phyloP scores from a whole-genome alignment of 1,140 invertebrate species.

The Drosophila sulfurigaster region DNA sequence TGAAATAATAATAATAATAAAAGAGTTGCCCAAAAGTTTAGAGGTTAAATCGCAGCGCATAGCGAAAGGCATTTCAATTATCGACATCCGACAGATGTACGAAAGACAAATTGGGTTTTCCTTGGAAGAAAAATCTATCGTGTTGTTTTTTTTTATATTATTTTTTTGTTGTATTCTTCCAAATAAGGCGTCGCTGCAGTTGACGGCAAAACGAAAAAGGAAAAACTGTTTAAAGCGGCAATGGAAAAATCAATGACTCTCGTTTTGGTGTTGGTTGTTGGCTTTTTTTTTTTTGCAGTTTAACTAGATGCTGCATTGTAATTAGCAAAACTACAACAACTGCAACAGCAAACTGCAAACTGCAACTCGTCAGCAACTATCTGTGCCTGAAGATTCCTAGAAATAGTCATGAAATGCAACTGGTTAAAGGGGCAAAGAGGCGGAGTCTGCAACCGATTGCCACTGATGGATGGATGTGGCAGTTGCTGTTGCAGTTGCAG shows the following conservation, averaged over 20 bases:
- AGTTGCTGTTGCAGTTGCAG: neutral
- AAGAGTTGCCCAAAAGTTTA: slow-evolving; percentile 13
- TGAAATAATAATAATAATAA: neutral
- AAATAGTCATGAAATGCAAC: slow-evolving; percentile 56
- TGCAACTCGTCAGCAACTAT: slow-evolving; percentile 8
- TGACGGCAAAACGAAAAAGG: slow-evolving; percentile 33
- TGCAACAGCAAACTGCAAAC: slow-evolving; percentile 7
- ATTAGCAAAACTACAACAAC: slow-evolving; percentile 47
- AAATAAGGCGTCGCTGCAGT: slow-evolving; percentile 33
- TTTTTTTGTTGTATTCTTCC: neutral
- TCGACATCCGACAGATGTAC: slow-evolving; percentile 20
- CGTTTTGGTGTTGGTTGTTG: slow-evolving; percentile 31
- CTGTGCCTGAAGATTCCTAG: slow-evolving; percentile 41
- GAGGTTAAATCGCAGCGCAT: neutral
- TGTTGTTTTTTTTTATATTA: neutral
- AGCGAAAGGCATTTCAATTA: slow-evolving; percentile 34
- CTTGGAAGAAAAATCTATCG: slow-evolving; percentile 39
- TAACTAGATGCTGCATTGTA: slow-evolving; percentile 40
- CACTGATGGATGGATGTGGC: slow-evolving; percentile 14
- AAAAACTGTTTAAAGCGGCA: slow-evolving; percentile 40
- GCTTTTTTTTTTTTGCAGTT: neutral
- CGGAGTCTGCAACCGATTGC: slow-evolving; percentile 26
- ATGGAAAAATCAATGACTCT: slow-evolving; percentile 52
- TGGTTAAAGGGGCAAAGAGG: slow-evolving; percentile 20
- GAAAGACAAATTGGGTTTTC: slow-evolving; percentile 51